Base-by-base conservation (phyloP, 2,797 vertebrate genomes). In the Poeciliopsis paucimaculata region DNA sequence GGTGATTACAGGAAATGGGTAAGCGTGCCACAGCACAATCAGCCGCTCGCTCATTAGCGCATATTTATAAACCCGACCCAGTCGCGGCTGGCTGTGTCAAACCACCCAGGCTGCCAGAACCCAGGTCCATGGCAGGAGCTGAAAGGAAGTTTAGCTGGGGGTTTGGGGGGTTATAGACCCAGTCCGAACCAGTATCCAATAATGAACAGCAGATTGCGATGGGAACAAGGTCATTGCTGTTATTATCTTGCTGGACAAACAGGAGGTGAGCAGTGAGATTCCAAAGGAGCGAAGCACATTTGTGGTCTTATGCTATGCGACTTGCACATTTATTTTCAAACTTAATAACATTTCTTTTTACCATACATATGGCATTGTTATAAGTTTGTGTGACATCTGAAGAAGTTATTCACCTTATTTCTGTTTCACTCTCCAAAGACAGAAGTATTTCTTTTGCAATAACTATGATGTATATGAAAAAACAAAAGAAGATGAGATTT, bases 41-140 rank as follows among this genome's bases (percentile, higher is more conserved):
- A 89, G 88, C 68, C 23, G 57, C 84, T 85, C 31, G 82, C 91
- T 93, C 89, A 90, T 93, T 93, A 93, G 85, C 3, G 86, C 87
- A 88, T 92, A 85, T 92, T 92, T 90, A 90, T 90, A 93, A 92
- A 91, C 78, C 90, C 53, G 66, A 87, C 77, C 87, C 79, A 76
- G 89, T 82, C 82, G 86, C 79, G 80, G 85, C 80, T 34, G 66
- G 72, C 70, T 70, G 83, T 43, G 83, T 88, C 75, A 80, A 87
- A 78, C 78, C 79, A 41, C 73, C 83, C 85, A 39, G 85, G 81
- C 85, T 91, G 88, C 81, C 87, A 91, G 83, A 82, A 39, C 73
- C 84, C 47, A 1, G 68, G 28, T 73, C 77, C 72, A 23, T 78
- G 86, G 90, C 83, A 86, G 81, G 15, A 74, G 81, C 82, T 87